Evolutionary conservation across 2,113 vertebrate genomes (phyloP).

Genomic region (Neotragus pygmaeus): DNA sequence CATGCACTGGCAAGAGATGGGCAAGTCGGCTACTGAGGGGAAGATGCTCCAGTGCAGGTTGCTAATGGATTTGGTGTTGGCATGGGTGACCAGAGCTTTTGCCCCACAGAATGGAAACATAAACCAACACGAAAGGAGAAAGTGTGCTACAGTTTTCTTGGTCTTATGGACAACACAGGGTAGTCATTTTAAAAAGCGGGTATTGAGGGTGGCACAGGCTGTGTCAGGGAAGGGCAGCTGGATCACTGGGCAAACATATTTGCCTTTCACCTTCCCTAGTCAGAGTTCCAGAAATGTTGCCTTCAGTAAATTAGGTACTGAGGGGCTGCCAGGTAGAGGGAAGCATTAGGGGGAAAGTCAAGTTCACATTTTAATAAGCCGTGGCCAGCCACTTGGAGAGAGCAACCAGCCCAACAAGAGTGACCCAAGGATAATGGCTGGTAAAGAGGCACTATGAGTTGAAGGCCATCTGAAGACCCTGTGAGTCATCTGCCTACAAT

Average conservation of each 20-base stretch:
- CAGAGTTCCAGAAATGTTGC: neutral
- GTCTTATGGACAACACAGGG: neutral
- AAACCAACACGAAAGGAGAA: slow-evolving; percentile 67
- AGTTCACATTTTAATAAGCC: slow-evolving; percentile 54
- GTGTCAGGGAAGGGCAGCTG: neutral
- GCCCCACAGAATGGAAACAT: slow-evolving; percentile 56
- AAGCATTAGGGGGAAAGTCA: slow-evolving; percentile 13
- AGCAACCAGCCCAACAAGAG: neutral
- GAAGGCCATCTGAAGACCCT: slow-evolving; percentile 54
- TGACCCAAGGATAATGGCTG: neutral
- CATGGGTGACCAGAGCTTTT: slow-evolving; percentile 49
- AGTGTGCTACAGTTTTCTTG: slow-evolving; percentile 63
- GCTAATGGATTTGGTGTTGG: neutral
- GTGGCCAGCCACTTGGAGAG: slow-evolving; percentile 26
- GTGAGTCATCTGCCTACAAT: slow-evolving; percentile 34
- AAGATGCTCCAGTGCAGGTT: neutral
- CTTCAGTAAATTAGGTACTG: slow-evolving; percentile 71
- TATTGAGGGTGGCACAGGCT: neutral
- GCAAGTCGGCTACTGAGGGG: slow-evolving; percentile 41
- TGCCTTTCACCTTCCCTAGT: neutral
- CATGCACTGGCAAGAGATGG: slow-evolving; percentile 61
- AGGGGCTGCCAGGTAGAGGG: slow-evolving; percentile 56
- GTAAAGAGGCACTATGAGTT: slow-evolving; percentile 65
- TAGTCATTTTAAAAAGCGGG: neutral
- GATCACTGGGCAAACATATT: neutral